Conservation (phyloP, 2,888 invertebrate genomes). For the Xylocampa areola region DNA sequence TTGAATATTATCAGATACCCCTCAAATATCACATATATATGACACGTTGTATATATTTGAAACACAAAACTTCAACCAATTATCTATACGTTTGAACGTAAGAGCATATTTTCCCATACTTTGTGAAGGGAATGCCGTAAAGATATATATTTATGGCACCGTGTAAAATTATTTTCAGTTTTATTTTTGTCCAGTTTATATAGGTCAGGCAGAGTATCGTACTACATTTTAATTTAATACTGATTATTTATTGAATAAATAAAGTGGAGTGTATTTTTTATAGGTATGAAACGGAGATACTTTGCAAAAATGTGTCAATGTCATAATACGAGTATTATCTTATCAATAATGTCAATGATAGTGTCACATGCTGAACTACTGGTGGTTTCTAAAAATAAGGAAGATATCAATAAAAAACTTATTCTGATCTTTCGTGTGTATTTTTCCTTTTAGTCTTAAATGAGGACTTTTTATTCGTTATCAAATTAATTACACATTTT, state of each 20-base stretch:
- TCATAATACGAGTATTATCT: constrained; percentile 67
- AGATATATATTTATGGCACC: constrained; percentile 52
- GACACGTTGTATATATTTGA: not conserved
- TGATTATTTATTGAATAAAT: constrained; percentile 40
- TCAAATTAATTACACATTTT: too few relatives aligned
- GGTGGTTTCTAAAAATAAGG: constrained; percentile 35
- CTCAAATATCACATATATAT: too few relatives aligned
- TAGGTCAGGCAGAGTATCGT: constrained; percentile 50
- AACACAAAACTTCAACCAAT: constrained; percentile 13
- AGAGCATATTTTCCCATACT: constrained; percentile 24
- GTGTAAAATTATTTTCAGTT: constrained; percentile 48
- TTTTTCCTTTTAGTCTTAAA: not conserved
- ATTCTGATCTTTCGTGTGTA: not conserved
- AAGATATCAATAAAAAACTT: constrained; percentile 28
- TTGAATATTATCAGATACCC: too few relatives aligned
- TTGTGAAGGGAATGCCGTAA: constrained; percentile 43
- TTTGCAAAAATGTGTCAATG: constrained; percentile 72
- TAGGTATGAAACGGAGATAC: constrained; percentile 42
- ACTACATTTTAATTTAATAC: constrained; percentile 48
- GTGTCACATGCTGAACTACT: constrained; percentile 50
- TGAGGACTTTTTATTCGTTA: not conserved
- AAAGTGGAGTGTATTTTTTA: constrained; percentile 17
- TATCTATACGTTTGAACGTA: constrained; percentile 6
- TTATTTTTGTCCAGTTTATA: constrained; percentile 53
- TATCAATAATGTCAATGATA: constrained; percentile 69